Percentiles rank a stretch among this genome's conserved stretches.
Evolutionary conservation across 2,888 invertebrate species (phyloP).

Genomic region (Selenia dentaria): DNA sequence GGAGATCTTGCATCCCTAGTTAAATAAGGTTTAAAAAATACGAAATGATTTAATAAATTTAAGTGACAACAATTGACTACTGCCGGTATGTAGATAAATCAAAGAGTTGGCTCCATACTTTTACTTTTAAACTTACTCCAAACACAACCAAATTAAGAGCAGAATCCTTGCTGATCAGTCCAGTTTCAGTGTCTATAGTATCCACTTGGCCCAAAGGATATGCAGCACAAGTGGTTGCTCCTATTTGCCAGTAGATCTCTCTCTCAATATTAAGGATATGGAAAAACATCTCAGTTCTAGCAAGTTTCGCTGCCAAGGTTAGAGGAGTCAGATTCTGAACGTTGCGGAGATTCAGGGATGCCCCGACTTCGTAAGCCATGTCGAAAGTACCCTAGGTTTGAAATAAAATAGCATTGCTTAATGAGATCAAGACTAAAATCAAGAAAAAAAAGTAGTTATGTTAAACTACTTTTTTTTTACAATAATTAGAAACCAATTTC

Average conservation of each 20-base stretch:
- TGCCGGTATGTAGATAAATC: no score
- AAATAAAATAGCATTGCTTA: background rate
- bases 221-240: constrained; percentile 98
- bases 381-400: constrained; percentile 92
- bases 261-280: constrained; percentile 98
- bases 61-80: no score
- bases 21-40: no score
- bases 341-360: constrained; percentile 94
- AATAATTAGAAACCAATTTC: no score
- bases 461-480: no score
- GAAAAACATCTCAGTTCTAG: constrained; percentile 97
- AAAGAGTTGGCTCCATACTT: no score
- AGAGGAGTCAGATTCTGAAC: constrained; percentile 95
- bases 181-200: constrained; percentile 96
- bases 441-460: no score
- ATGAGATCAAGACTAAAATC: no score
- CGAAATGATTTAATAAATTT: no score
- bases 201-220: constrained; percentile 98
- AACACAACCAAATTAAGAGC: constrained; percentile 98
- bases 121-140: constrained; percentile 95
- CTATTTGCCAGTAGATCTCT: constrained; percentile 99
- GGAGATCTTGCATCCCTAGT: no score
- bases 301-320: constrained; percentile 96
- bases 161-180: constrained; percentile 97
- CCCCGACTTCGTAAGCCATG: constrained; percentile 97